These are phyloP conservation scores for Philantomba maxwellii DNA, from an alignment of 2,113 vertebrate genomes.

Conservation along the genomic window DNA sequence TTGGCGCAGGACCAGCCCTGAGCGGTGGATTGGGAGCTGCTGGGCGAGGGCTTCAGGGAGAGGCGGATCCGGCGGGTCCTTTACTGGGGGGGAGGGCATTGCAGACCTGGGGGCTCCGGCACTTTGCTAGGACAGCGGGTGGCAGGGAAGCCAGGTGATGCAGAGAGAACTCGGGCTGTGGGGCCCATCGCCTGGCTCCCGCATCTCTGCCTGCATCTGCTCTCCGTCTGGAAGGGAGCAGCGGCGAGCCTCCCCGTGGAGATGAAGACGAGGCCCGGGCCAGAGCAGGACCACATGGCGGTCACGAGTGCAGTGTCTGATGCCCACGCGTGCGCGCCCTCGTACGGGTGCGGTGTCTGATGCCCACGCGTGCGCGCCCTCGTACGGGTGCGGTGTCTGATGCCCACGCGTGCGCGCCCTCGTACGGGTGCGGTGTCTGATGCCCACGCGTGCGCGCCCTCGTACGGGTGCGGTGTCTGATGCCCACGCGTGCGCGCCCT, in stretches of 20 bases:
- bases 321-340: neutral
- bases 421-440: rapidly evolving
- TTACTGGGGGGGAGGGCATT: rapidly evolving
- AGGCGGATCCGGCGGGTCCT: neutral
- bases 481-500: neutral
- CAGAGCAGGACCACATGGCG: rapidly evolving
- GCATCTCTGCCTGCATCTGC: neutral
- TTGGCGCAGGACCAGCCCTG: neutral
- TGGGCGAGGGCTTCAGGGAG: neutral
- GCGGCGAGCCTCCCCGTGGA: neutral
- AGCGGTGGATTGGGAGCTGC: neutral
- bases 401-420: neutral
- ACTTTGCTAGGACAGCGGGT: rapidly evolving
- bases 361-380: no score
- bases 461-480: rapidly evolving
- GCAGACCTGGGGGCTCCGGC: neutral
- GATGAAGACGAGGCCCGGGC: neutral
- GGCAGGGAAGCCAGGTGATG: rapidly evolving
- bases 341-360: rapidly evolving
- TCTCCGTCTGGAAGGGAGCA: neutral
- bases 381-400: rapidly evolving
- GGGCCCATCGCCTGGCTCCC: rapidly evolving
- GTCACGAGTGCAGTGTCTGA: rapidly evolving
- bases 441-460: no score
- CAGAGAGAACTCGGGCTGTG: rapidly evolving